Evolutionary conservation across 2,888 invertebrate species (phyloP).

Genomic region (Pheosia gnoma): DNA sequence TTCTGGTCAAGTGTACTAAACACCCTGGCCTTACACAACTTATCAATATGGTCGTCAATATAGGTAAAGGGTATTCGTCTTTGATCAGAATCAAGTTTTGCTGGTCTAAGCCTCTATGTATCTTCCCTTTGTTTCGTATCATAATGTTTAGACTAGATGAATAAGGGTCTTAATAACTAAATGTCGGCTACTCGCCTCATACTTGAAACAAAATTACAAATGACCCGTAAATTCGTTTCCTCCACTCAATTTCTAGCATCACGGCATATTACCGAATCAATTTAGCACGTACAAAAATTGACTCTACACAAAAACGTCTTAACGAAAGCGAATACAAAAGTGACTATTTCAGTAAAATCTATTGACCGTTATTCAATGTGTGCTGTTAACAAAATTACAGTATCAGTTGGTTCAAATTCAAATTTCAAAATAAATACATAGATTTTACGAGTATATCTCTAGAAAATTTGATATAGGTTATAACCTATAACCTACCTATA

Average conservation of each 20-base stretch:
- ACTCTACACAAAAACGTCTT: conserved; percentile 46
- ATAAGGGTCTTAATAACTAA: conserved; percentile 7
- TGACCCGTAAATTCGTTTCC: conserved; percentile 30
- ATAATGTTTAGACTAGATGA: not conserved
- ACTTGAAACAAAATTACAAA: conserved; percentile 24
- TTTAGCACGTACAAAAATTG: conserved; percentile 36
- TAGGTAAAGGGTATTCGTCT: too few relatives aligned
- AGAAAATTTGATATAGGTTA: too few relatives aligned
- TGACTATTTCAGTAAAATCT: conserved; percentile 61
- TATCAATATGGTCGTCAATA: too few relatives aligned
- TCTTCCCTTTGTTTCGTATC: not conserved
- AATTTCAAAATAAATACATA: not conserved
- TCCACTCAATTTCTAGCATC: conserved; percentile 33
- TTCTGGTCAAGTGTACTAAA: too few relatives aligned
- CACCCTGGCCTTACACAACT: too few relatives aligned
- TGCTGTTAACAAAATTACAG: not conserved
- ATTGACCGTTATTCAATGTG: conserved; percentile 79
- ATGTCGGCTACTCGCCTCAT: conserved; percentile 15
- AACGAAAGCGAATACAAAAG: conserved; percentile 55
- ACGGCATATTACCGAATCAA: conserved; percentile 26
- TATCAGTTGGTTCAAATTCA: not conserved
- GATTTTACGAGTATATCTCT: not conserved
- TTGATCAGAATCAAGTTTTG: too few relatives aligned
- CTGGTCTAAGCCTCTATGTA: too few relatives aligned
- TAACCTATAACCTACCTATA: too few relatives aligned